Conservation (phyloP, 2,888 invertebrate species). For the Cotesia congregata region DNA sequence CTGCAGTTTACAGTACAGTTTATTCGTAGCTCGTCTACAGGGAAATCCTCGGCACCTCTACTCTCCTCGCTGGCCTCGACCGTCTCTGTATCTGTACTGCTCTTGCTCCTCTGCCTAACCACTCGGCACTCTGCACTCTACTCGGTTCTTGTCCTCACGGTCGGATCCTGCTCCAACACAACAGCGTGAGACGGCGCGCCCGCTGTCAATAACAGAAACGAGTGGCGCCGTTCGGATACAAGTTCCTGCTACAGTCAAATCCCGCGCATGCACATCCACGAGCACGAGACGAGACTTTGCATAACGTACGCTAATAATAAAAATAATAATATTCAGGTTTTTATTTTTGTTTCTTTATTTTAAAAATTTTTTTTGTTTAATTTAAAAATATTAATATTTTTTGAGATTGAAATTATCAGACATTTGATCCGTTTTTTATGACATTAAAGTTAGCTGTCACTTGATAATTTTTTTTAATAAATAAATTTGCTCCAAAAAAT, state of each 20-base stretch:
- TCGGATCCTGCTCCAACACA: neutral
- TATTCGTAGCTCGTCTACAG: slow-evolving; percentile 5
- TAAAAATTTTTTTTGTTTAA: too few relatives aligned
- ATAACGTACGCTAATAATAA: too few relatives aligned
- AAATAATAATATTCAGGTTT: too few relatives aligned
- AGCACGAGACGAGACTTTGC: neutral
- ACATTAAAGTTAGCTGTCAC: too few relatives aligned
- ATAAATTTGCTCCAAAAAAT: too few relatives aligned
- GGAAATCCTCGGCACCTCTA: neutral
- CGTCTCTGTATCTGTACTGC: neutral
- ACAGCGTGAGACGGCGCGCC: slow-evolving; percentile 15
- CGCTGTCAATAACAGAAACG: slow-evolving; percentile 39
- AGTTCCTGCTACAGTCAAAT: slow-evolving; percentile 13
- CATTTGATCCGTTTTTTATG: too few relatives aligned
- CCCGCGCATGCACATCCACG: slow-evolving; percentile 33
- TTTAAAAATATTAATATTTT: too few relatives aligned
- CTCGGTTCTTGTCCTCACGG: neutral
- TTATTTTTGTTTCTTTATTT: too few relatives aligned
- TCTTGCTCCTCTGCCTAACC: neutral
- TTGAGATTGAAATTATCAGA: too few relatives aligned
- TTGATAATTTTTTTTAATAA: too few relatives aligned
- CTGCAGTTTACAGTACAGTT: neutral
- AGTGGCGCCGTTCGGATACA: slow-evolving; percentile 30
- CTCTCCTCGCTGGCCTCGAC: slow-evolving; percentile 4
- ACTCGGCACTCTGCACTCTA: neutral